Evolutionary conservation across 2,113 vertebrate genomes (phyloP).

Genomic region (Jaculus jaculus): DNA sequence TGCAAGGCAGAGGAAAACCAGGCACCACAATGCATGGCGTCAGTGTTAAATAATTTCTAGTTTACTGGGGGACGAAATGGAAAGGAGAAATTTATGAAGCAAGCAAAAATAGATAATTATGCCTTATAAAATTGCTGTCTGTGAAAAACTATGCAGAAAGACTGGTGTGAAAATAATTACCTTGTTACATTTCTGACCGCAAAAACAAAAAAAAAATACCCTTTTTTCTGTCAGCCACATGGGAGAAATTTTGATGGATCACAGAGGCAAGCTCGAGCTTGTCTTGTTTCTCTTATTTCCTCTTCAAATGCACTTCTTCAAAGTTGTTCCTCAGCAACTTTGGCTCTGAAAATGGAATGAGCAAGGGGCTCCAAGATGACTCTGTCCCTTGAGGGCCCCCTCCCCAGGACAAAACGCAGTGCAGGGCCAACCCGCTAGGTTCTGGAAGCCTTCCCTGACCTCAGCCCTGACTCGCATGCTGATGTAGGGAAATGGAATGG

Average conservation of each 20-base stretch:
- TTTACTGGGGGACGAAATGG: constrained; percentile 63
- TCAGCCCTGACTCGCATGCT: neutral
- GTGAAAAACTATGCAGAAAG: constrained; percentile 67
- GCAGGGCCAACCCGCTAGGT: fast-evolving
- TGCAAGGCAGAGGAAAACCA: neutral
- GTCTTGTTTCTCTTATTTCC: constrained; percentile 54
- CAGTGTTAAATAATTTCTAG: constrained; percentile 69
- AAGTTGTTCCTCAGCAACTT: constrained; percentile 2
- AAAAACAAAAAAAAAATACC: constrained; percentile 10
- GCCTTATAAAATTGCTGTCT: constrained; percentile 77
- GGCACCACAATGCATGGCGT: neutral
- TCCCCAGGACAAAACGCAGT: neutral
- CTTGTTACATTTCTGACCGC: constrained; percentile 72
- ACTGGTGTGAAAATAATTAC: constrained; percentile 76
- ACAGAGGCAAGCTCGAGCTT: constrained; percentile 54
- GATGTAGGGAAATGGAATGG: neutral
- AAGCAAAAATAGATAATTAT: constrained; percentile 77
- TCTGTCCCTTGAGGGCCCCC: neutral
- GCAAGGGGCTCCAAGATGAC: neutral
- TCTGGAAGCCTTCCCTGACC: neutral
- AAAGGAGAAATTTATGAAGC: constrained; percentile 76
- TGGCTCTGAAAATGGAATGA: neutral
- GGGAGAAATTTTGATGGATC: constrained; percentile 62
- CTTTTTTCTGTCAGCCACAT: constrained; percentile 57
- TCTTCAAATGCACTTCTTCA: constrained; percentile 6